Conservation (phyloP, 2,113 vertebrate genomes). For the Phylloscopus trochilus region DNA sequence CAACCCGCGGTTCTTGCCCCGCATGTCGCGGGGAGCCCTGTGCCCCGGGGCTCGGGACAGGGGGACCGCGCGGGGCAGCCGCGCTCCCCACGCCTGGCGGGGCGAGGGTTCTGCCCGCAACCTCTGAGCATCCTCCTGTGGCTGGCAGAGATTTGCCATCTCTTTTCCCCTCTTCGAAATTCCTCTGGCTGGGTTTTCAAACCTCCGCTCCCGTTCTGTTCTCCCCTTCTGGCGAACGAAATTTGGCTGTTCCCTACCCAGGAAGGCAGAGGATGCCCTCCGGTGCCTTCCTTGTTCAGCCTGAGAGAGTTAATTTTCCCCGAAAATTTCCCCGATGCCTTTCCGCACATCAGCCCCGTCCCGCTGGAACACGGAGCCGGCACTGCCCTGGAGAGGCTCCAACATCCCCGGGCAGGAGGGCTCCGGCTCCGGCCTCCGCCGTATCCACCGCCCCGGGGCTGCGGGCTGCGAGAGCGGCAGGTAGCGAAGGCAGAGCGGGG, state of each 20-base stretch:
- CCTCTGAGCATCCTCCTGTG: neutral
- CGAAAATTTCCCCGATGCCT: neutral
- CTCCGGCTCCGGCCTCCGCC: neutral
- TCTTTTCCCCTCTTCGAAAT: neutral
- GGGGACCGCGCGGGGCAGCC: too few species aligned
- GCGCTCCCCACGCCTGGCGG: neutral
- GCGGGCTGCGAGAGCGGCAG: neutral
- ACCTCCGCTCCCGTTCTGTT: neutral
- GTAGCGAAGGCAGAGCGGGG: neutral
- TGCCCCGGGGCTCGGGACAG: neutral
- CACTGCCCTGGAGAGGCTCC: too few species aligned
- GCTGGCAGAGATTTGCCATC: neutral
- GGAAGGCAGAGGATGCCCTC: neutral
- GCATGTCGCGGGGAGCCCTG: neutral
- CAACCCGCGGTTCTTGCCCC: neutral
- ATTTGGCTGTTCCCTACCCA: neutral
- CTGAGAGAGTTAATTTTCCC: neutral
- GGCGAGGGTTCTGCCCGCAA: neutral
- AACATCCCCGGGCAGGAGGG: neutral
- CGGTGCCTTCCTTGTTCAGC: neutral
- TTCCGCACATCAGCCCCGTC: neutral
- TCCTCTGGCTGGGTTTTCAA: neutral
- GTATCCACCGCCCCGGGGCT: too few species aligned
- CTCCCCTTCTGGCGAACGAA: neutral
- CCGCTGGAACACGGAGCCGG: neutral